Conservation (phyloP, 35 echinoderm and acorn worm species). For the Hemicentrotus pulcherrimus region DNA sequence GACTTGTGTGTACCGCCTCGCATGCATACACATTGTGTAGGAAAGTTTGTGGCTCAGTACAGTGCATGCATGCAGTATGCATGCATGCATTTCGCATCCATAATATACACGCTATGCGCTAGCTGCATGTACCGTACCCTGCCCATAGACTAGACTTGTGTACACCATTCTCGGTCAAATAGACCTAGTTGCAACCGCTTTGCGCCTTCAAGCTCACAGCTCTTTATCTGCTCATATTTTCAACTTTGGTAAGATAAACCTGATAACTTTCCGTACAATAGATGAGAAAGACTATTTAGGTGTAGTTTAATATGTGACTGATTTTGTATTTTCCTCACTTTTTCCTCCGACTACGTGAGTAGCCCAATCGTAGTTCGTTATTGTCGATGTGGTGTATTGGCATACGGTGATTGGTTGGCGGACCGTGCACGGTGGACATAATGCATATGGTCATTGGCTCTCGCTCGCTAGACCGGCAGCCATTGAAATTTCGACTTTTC, state of each 20-base stretch:
- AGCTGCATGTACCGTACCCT: too few relatives aligned
- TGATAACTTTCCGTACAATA: not conserved
- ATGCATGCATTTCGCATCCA: too few relatives aligned
- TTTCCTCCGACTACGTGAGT: not conserved
- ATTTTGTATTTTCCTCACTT: constrained; percentile 4
- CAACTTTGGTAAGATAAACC: not conserved
- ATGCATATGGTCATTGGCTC: constrained; percentile 29
- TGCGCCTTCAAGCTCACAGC: not conserved
- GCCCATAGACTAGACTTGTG: too few relatives aligned
- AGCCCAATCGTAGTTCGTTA: constrained; percentile 4
- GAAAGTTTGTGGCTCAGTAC: too few relatives aligned
- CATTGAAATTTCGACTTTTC: not conserved
- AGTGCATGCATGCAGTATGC: too few relatives aligned
- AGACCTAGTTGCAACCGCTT: not conserved
- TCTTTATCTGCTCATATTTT: not conserved
- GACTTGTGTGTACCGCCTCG: too few relatives aligned
- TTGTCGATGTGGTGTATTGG: not conserved
- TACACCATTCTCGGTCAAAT: too few relatives aligned
- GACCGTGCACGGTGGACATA: not conserved
- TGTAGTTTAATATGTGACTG: not conserved
- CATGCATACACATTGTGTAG: too few relatives aligned
- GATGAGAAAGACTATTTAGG: not conserved
- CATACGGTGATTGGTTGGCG: constrained; percentile 36
- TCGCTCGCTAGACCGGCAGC: not conserved
- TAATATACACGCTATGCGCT: too few relatives aligned